Percentiles rank a stretch among this genome's conserved stretches.
These are phyloP conservation scores for Sula dactylatra DNA, from an alignment of 2,113 vertebrate species.

Conservation along the genomic window DNA sequence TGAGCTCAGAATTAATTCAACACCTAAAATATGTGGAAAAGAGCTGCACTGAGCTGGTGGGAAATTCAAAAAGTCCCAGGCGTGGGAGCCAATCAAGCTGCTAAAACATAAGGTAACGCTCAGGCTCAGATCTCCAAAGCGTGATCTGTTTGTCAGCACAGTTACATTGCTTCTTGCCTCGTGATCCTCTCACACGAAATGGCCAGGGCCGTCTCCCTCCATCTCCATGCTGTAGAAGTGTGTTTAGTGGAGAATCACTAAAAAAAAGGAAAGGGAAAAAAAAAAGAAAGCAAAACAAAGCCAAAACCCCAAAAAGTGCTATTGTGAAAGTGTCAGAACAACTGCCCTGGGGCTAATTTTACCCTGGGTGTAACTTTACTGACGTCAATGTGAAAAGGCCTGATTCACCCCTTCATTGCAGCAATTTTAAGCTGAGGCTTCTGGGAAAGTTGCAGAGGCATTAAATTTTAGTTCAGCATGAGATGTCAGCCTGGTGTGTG, in stretches of 20 bases:
- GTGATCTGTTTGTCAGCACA: neutral
- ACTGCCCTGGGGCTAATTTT: neutral
- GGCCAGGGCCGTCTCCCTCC: neutral
- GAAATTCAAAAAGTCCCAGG: neutral
- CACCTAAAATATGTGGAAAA: constrained; percentile 26
- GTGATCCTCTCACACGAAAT: neutral
- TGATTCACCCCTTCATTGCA: neutral
- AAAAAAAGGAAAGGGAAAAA: neutral
- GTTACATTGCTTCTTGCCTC: neutral
- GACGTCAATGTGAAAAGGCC: neutral
- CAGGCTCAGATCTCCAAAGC: neutral
- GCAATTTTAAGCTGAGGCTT: neutral
- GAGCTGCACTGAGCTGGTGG: neutral
- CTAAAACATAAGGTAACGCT: constrained; percentile 14
- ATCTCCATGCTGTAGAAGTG: neutral
- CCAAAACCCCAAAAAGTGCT: neutral
- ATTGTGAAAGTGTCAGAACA: constrained; percentile 1
- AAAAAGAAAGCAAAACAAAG: neutral
- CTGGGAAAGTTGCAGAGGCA: accelerated
- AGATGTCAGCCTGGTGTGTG: neutral
- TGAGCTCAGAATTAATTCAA: neutral
- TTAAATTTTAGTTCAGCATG: neutral
- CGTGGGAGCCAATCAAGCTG: neutral
- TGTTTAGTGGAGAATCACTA: neutral
- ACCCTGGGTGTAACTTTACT: neutral